Conservation (phyloP, 2,797 vertebrate genomes). For the Phrynocephalus guinanensis region DNA sequence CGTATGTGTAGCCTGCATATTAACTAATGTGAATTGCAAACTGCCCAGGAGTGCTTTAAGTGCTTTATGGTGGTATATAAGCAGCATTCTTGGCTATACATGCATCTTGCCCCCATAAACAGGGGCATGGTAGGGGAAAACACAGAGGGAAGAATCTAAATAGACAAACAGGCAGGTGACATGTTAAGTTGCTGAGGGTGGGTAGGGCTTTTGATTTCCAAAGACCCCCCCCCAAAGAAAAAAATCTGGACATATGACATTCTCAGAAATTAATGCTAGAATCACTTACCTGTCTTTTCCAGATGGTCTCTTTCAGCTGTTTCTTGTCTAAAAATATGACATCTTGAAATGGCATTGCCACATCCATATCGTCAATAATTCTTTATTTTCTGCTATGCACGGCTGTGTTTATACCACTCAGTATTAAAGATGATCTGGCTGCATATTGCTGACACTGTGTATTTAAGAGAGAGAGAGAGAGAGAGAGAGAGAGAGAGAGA, state of each 20-base stretch:
- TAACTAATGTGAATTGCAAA: no score
- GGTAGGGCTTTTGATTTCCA: no score
- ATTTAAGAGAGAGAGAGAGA: slow-evolving; percentile 26
- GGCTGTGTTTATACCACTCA: slow-evolving; percentile 30
- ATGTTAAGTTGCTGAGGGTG: background rate
- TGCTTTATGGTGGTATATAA: no score
- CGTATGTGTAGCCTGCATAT: no score
- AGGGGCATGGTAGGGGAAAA: background rate
- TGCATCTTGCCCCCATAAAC: background rate
- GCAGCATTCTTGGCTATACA: no score
- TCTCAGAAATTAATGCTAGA: slow-evolving; percentile 6
- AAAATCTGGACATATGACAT: background rate
- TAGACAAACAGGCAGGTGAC: background rate
- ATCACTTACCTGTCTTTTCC: slow-evolving; percentile 63
- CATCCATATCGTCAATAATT: slow-evolving; percentile 26
- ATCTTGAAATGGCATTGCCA: slow-evolving; percentile 14
- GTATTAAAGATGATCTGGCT: slow-evolving; percentile 21
- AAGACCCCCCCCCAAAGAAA: background rate
- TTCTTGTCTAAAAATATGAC: slow-evolving; percentile 40
- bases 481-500: no score
- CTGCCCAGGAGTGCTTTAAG: no score
- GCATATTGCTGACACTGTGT: slow-evolving; percentile 57
- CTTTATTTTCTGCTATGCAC: slow-evolving; percentile 26
- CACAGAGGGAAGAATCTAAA: background rate
- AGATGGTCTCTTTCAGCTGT: slow-evolving; percentile 38